Percentiles rank a stretch among this genome's conserved stretches.
Conservation (phyloP, 2,888 invertebrate species). For the Tipula lateralis region DNA sequence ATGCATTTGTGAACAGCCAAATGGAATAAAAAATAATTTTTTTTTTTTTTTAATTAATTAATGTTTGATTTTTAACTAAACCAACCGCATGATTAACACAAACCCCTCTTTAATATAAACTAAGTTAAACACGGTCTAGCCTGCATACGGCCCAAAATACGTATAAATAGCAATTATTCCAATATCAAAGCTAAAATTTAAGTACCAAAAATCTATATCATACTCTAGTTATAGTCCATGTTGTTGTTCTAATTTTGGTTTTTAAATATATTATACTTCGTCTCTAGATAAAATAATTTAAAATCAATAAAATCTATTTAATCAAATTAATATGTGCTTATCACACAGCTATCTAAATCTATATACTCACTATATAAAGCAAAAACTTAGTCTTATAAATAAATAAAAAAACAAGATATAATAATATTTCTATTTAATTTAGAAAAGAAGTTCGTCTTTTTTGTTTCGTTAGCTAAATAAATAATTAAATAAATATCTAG, state of each 20-base stretch:
- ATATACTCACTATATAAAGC: not conserved
- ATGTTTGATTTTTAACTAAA: not conserved
- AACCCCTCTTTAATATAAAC: not conserved
- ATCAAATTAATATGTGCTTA: constrained; percentile 11
- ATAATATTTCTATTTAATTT: not conserved
- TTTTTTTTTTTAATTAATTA: constrained; percentile 12
- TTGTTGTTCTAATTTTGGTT: not conserved
- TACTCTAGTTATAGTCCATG: not conserved
- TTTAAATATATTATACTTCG: not conserved
- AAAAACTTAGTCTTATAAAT: not conserved
- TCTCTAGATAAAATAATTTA: constrained; percentile 13
- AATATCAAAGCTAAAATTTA: not conserved
- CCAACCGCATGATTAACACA: not conserved
- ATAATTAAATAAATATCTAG: not conserved
- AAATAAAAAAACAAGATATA: no score
- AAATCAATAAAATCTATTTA: constrained; percentile 24
- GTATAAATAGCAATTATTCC: not conserved
- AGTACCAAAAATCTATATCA: not conserved
- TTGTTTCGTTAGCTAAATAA: not conserved
- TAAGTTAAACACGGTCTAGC: not conserved
- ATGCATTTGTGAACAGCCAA: constrained; percentile 67
- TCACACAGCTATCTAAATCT: not conserved
- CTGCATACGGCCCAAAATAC: not conserved
- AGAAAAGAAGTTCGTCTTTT: not conserved
- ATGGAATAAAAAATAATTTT: constrained; percentile 29